Evolutionary conservation across 2,888 invertebrate species (phyloP).

Genomic region (Monoplex corrugatus): DNA sequence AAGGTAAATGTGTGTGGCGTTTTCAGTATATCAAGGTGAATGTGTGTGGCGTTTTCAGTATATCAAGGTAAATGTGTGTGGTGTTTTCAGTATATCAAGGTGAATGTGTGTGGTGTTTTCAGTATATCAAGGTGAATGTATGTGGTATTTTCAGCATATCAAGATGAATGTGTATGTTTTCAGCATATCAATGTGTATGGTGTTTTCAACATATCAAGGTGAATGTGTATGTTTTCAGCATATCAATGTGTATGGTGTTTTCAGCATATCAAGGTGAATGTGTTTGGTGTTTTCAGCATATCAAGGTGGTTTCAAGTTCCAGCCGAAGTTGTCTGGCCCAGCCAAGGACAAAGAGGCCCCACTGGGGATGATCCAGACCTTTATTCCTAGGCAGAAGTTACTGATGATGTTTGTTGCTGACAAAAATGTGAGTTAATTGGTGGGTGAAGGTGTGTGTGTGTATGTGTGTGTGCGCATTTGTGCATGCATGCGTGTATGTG

Average conservation of each 20-base stretch:
- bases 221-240: no score
- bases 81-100: neutral
- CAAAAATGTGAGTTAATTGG: conserved; percentile 83
- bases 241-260: neutral
- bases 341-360: conserved; percentile 56
- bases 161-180: neutral
- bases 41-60: no score
- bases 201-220: no score
- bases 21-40: no score
- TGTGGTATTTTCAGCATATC: neutral
- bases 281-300: conserved; percentile 45
- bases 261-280: no score
- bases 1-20: no score
- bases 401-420: conserved; percentile 85
- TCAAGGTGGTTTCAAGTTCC: conserved; percentile 80
- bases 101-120: neutral
- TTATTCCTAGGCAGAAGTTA: conserved; percentile 87
- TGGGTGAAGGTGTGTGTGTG: neutral
- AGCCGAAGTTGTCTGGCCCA: conserved; percentile 74
- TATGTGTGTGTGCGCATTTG: neutral
- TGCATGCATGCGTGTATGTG: neutral
- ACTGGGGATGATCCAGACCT: conserved; percentile 63
- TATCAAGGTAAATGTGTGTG: no score
- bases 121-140: neutral
- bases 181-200: neutral